Evolutionary conservation across 2,888 invertebrate species (phyloP), one percentile per base, ranked within the genome.

Genomic region (Archips xylosteana): DNA sequence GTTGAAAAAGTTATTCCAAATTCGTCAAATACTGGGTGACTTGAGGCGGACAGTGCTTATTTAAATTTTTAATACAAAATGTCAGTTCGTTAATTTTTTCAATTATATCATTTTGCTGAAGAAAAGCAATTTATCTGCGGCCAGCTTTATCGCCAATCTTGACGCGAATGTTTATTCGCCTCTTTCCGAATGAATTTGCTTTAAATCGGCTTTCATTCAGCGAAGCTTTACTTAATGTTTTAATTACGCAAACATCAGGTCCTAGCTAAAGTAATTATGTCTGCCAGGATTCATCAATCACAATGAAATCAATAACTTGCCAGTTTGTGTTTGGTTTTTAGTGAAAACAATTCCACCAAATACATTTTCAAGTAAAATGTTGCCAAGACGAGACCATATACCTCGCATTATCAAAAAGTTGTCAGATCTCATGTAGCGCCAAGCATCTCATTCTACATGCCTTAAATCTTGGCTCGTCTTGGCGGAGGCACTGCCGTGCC

Each of bases 111-210:
- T 54, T 69, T 70, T 70, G 23, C 51, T 42, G 12, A 69, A 69
- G 69, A 60, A 70, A 74, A 70, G 34, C 70, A 74, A 74, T 74
- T 74, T 74, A 74, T 70, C 69, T 70, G 70, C 51, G 69, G 69
- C 32, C 60, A 64, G 68, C 23, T n/a, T 62, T 69, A 74, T 70
- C 69, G 64, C 23, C 65, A 36, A 64, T 65, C 45, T 71, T 70
- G 63, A 65, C 47, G 57, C 32, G 65, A 23, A 64, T 69, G 65
- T 74, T 74, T 69, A 73, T 69, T 59, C 68, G 63, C 59, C 13
- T 34, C 13, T 70, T 65, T 64, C 60, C 45, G 70, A 74, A 74
- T 74, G 64, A 74, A 74, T 74, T 74, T 60, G 69, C 47, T 64
- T 73, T 59, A 57, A 74, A 69, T 64, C 64, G 54, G 42, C 61